Conservation (phyloP, 2,797 vertebrate species). For the Simalia tracyae region DNA sequence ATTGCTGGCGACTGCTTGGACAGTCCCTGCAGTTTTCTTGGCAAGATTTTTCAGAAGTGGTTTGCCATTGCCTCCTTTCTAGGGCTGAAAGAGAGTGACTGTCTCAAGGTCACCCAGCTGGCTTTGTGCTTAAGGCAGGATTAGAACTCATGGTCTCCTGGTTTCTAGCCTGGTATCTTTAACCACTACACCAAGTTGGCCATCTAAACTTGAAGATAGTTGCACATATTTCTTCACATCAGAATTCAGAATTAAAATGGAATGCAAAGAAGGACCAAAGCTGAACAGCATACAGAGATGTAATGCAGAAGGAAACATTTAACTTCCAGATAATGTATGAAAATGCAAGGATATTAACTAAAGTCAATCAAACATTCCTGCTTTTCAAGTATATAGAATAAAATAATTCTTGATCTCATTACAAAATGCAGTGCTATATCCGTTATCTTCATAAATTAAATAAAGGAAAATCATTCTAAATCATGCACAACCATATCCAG, state of each 20-base stretch:
- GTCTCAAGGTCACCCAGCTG: too few relatives aligned
- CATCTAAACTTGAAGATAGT: not conserved
- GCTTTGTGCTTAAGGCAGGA: too few relatives aligned
- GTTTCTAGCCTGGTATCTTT: too few relatives aligned
- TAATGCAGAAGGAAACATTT: not conserved
- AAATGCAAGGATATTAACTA: not conserved
- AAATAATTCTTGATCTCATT: not conserved
- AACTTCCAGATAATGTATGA: not conserved
- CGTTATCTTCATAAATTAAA: not conserved
- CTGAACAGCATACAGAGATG: not conserved
- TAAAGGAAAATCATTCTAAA: not conserved
- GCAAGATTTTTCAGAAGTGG: too few relatives aligned
- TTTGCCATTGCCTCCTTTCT: too few relatives aligned
- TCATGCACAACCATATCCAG: not conserved
- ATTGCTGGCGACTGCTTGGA: too few relatives aligned
- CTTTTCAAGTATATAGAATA: not conserved
- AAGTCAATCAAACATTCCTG: not conserved
- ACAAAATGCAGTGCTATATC: not conserved
- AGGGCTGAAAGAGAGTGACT: too few relatives aligned
- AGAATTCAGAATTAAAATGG: not conserved
- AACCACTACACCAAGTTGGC: too few relatives aligned
- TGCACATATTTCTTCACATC: not conserved
- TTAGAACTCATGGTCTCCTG: too few relatives aligned
- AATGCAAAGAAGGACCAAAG: not conserved
- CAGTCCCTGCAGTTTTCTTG: too few relatives aligned